Evolutionary conservation across 2,888 invertebrate species (phyloP).

Genomic region (Pediacus dermestoides): DNA sequence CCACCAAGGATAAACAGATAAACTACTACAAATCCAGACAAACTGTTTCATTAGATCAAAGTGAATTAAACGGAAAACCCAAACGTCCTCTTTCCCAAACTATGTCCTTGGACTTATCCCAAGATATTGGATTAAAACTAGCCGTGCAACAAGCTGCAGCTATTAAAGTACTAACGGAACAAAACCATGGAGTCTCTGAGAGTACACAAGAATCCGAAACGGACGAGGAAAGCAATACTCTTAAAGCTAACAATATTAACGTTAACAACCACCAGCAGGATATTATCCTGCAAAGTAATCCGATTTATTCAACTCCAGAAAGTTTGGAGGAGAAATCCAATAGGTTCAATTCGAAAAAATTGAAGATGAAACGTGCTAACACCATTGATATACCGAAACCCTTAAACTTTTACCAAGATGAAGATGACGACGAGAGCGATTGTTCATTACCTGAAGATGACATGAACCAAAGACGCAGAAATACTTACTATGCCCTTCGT

Average conservation of each 20-base stretch:
- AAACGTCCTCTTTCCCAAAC: conserved; percentile 16
- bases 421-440: conserved; percentile 50
- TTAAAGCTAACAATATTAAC: no score
- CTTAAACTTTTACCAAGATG: conserved; percentile 49
- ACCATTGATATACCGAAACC: conserved; percentile 84
- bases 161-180: conserved; percentile 23
- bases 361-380: conserved; percentile 82
- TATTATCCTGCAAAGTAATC: conserved; percentile 41
- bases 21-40: no score
- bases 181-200: conserved; percentile 14
- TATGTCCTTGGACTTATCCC: conserved; percentile 27
- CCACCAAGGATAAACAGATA: conserved; percentile 13
- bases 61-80: conserved; percentile 8
- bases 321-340: conserved; percentile 38
- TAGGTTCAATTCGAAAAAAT: conserved; percentile 62
- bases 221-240: no score
- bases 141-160: conserved; percentile 35
- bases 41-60: conserved; percentile 15
- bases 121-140: conserved; percentile 27
- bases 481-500: conserved; percentile 52
- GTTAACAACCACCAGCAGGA: no score
- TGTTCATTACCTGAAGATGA: conserved; percentile 41
- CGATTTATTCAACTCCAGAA: conserved; percentile 36
- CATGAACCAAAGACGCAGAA: conserved; percentile 40
- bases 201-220: conserved; percentile 32